Percentiles rank a stretch among this genome's conserved stretches.
Evolutionary conservation across 37 sponge, comb jelly and placozoan species (phyloP).

Genomic region (Corticium candelabrum): DNA sequence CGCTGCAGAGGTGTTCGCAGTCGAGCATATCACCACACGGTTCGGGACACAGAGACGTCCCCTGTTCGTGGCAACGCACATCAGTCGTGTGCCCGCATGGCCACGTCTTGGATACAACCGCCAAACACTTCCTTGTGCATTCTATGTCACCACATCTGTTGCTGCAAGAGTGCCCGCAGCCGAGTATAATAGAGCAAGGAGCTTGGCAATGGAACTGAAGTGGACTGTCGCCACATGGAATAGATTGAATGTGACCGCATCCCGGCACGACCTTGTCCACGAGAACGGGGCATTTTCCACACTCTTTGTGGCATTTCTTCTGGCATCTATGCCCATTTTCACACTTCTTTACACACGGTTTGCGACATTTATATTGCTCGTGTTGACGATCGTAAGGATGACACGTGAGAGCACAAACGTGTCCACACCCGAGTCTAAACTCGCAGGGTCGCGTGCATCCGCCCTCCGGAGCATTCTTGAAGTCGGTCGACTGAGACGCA

Average conservation of each 20-base stretch:
- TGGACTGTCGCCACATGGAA: not conserved
- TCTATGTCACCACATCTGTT: slow-evolving; percentile 17
- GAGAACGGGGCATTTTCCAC: slow-evolving; percentile 29
- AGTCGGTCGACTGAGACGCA: slow-evolving; percentile 28
- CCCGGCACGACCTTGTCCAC: slow-evolving; percentile 26
- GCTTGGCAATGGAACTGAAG: slow-evolving; percentile 6
- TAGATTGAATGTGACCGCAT: slow-evolving; percentile 9
- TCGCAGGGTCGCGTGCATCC: slow-evolving; percentile 55
- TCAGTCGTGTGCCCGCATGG: slow-evolving; percentile 47
- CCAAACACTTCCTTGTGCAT: slow-evolving; percentile 18
- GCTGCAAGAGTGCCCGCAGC: slow-evolving; percentile 15
- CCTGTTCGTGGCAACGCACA: slow-evolving; percentile 3
- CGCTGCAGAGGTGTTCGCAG: slow-evolving; percentile 65
- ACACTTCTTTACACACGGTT: slow-evolving; percentile 44
- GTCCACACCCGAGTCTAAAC: slow-evolving; percentile 55
- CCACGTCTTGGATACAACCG: slow-evolving; percentile 12
- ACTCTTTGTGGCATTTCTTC: slow-evolving; percentile 39
- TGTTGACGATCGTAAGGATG: slow-evolving; percentile 64
- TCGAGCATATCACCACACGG: slow-evolving; percentile 30
- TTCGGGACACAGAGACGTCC: slow-evolving; percentile 20
- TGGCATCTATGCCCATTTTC: slow-evolving; percentile 60
- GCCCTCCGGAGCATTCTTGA: slow-evolving; percentile 67
- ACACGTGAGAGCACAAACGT: slow-evolving; percentile 50
- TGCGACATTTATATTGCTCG: slow-evolving; percentile 5
- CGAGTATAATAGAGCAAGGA: not conserved